Percentiles rank a stretch among this genome's conserved stretches.
Evolutionary conservation across 2,113 vertebrate species (phyloP).

Genomic region (Lipophrys pholis): DNA sequence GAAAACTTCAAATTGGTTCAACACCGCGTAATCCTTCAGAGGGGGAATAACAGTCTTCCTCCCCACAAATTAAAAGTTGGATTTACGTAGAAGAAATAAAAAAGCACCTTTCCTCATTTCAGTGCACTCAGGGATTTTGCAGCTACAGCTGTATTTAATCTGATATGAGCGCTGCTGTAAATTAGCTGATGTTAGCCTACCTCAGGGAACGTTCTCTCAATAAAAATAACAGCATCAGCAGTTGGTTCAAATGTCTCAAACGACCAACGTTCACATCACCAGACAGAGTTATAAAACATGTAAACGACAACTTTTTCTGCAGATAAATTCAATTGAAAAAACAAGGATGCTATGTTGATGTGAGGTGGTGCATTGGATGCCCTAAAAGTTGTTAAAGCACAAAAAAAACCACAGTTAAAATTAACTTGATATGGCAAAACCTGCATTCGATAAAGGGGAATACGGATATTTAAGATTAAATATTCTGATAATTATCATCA

Average conservation of each 20-base stretch:
- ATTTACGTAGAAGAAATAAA: constrained; percentile 19
- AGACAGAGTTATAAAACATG: not conserved
- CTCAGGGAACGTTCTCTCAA: not conserved
- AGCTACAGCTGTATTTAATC: constrained; percentile 13
- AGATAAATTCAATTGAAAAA: too few relatives aligned
- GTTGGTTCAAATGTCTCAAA: not conserved
- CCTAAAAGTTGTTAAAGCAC: too few relatives aligned
- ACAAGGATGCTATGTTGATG: too few relatives aligned
- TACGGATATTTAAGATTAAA: too few relatives aligned
- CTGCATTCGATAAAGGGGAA: too few relatives aligned
- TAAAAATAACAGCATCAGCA: not conserved
- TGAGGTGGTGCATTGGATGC: too few relatives aligned
- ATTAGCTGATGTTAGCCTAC: not conserved
- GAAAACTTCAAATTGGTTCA: not conserved
- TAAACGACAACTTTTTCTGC: too few relatives aligned
- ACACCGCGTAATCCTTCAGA: not conserved
- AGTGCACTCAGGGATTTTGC: accelerated
- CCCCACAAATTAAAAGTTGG: constrained; percentile 1
- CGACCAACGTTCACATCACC: not conserved
- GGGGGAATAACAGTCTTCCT: not conserved
- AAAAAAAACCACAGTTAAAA: too few relatives aligned
- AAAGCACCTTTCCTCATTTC: not conserved
- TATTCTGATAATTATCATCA: too few relatives aligned
- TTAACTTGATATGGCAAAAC: too few relatives aligned
- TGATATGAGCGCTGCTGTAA: not conserved